These are phyloP conservation scores for Pachypeltis micranthus DNA, from an alignment of 1,140 invertebrate genomes.

Conservation along the genomic window DNA sequence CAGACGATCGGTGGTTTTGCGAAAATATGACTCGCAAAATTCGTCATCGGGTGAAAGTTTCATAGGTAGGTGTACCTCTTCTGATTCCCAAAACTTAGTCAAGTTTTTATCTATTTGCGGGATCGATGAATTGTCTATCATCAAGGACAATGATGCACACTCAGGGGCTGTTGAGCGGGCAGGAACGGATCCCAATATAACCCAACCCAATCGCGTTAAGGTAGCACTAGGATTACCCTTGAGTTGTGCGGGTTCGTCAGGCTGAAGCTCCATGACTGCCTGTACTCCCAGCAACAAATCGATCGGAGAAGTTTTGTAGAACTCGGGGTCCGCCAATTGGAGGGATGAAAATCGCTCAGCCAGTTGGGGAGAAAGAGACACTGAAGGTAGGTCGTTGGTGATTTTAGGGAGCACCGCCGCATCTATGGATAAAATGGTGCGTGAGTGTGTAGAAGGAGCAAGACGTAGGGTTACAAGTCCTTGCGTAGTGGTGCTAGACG, in stretches of 20 bases:
- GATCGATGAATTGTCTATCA: too few species aligned
- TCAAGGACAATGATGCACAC: too few species aligned
- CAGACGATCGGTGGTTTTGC: too few species aligned
- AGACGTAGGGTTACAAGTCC: background rate
- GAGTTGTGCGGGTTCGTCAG: background rate
- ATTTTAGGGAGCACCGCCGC: background rate
- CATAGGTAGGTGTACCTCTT: too few species aligned
- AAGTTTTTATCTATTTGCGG: too few species aligned
- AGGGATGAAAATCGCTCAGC: background rate
- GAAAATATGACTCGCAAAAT: too few species aligned
- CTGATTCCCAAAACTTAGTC: too few species aligned
- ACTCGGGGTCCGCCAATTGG: background rate
- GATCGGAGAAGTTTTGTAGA: background rate
- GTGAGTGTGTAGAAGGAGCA: background rate
- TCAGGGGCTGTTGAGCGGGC: background rate
- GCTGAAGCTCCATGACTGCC: background rate
- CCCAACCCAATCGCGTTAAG: background rate
- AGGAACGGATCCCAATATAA: background rate
- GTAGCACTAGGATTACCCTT: background rate
- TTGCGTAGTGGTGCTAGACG: too few species aligned
- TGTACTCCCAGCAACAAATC: background rate
- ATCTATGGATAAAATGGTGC: background rate
- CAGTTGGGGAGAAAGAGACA: background rate
- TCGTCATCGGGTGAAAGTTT: too few species aligned
- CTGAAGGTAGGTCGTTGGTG: background rate